Conservation (phyloP, 2,797 vertebrate species). For the Enteromius unitaeniatus region DNA sequence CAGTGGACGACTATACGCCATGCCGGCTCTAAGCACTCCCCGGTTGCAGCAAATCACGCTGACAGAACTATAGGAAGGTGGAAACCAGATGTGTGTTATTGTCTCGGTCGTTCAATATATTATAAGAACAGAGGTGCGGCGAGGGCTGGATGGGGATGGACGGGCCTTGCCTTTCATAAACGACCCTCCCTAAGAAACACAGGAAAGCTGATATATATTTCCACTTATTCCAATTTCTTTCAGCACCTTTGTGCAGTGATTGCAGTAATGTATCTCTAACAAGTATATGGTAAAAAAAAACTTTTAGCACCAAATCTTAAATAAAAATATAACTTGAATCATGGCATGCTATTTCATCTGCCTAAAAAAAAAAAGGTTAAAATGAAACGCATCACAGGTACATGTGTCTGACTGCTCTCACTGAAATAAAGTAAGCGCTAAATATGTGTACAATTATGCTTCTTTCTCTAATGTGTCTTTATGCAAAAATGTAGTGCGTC, state of each 20-base stretch:
- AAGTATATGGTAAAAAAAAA: no score
- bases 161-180: constrained; percentile 30
- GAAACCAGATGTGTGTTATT: constrained; percentile 45
- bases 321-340: constrained; percentile 17
- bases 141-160: constrained; percentile 37
- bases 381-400: constrained; percentile 18
- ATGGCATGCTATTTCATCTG: constrained; percentile 41
- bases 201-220: constrained; percentile 29
- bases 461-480: neutral
- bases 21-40: constrained; percentile 29
- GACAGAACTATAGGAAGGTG: constrained; percentile 44
- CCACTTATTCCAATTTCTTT: constrained; percentile 40
- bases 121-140: constrained; percentile 43
- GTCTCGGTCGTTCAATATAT: constrained; percentile 4
- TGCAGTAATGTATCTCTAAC: no score
- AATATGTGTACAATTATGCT: neutral
- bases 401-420: constrained; percentile 48
- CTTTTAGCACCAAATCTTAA: neutral
- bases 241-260: constrained; percentile 34
- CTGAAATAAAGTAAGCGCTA: neutral
- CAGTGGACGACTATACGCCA: constrained; percentile 5
- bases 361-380: constrained; percentile 16
- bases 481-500: neutral
- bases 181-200: constrained; percentile 48
- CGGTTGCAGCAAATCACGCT: constrained; percentile 40